Base-by-base conservation (phyloP, 30 jellyfish, hydroid and myxozoan genomes). In the Aurelia sp. region DNA sequence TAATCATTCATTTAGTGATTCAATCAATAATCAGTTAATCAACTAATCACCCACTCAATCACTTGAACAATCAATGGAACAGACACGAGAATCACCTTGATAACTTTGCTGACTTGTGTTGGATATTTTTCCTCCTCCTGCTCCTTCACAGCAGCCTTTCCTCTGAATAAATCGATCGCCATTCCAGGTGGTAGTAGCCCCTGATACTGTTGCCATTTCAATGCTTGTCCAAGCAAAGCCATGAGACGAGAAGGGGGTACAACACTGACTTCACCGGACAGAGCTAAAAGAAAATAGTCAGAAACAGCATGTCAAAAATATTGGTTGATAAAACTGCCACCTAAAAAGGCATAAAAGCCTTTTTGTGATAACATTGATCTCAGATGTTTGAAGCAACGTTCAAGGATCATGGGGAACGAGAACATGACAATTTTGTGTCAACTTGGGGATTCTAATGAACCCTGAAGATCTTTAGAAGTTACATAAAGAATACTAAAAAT, bases 111-210 rank as follows among this genome's bases (percentile, higher is more conserved):
- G 30, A 94, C 52, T 58, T 67, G 87, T 7, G 99, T 94, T 64
- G 99, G 99, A 64, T 82, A 94, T 58, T 85, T 77, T 35, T 94
- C 99, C 9, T 85, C 96, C 78, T 88, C 99, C 44, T 77, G 88
- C 66, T 89, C 97, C 85, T 94, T 94, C 81, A 85, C 86, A 17
- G 97, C 97, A 12, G 97, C 97, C 85, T 94, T 94, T 11, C 97
- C 97, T 27, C 97, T 67, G 85, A 94, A 89, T 22, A 94, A 79
- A 72, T 94, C 99, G 44, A 94, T 85, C 3, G 96, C 84, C 87
- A 92, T 86, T 22, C 97, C 97, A 4, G 99, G 99, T 11, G 99
- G 99, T 19, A 94, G 81, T 20, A 94, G 62, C 63, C 99, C 99
- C 80, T 89, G 99, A 59, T 89, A 85, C 60, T 94, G 97, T 51